phyloP scores from a whole-genome alignment of 2,797 vertebrate species.

The Bradypus variegatus region DNA sequence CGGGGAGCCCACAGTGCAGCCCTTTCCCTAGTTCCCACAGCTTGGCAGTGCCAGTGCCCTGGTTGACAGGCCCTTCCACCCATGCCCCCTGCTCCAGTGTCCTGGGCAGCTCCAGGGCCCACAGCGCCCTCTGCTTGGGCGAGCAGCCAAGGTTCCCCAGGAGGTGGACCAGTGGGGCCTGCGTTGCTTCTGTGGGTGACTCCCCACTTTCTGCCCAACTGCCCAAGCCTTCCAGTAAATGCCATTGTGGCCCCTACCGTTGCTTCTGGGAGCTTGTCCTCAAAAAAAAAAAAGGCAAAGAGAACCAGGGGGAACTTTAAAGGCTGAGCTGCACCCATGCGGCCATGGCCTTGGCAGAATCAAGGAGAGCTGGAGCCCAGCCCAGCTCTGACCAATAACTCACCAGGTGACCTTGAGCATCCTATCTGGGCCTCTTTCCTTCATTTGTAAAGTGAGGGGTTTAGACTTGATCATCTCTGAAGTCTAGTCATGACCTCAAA shows the following conservation, averaged over 20 bases:
- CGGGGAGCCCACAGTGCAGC: background rate
- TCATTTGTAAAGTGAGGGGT: background rate
- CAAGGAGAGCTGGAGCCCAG: slow-evolving; percentile 31
- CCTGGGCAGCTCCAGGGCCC: background rate
- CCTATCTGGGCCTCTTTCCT: background rate
- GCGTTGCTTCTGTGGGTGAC: background rate
- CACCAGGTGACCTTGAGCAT: background rate
- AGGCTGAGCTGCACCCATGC: background rate
- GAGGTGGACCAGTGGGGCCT: background rate
- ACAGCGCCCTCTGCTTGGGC: background rate
- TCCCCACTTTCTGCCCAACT: background rate
- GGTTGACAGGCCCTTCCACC: background rate
- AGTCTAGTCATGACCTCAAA: slow-evolving; percentile 4
- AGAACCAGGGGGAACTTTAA: background rate
- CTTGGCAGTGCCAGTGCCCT: background rate
- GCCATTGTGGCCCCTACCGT: background rate
- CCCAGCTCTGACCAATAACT: slow-evolving; percentile 34
- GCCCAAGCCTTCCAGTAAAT: background rate
- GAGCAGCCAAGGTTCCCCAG: background rate
- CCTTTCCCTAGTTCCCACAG: background rate
- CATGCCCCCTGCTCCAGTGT: background rate
- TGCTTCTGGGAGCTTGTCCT: background rate
- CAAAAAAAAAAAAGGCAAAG: background rate
- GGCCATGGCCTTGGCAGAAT: background rate
- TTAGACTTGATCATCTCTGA: background rate